These are phyloP conservation scores for Congeria kusceri DNA, from an alignment of 2,888 invertebrate species.

Conservation along the genomic window DNA sequence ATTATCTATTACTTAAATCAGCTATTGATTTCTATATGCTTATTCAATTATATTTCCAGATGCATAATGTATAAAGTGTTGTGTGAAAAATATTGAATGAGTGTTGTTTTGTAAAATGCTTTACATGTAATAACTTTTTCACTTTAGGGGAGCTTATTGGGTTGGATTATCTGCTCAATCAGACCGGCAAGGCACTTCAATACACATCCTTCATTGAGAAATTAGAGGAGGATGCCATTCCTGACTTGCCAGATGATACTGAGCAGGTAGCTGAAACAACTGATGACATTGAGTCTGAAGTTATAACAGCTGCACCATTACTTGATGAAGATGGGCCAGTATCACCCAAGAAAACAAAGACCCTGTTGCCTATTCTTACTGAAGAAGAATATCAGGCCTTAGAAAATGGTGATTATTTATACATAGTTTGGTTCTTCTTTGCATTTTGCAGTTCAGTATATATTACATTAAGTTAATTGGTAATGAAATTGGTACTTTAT, in stretches of 20 bases:
- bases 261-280: background rate
- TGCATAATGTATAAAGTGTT: too few relatives aligned
- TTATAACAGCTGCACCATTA: background rate
- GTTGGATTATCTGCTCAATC: conserved; percentile 19
- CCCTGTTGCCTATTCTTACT: background rate
- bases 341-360: background rate
- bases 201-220: background rate
- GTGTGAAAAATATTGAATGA: conserved; percentile 58
- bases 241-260: background rate
- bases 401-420: too few relatives aligned
- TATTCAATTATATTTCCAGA: too few relatives aligned
- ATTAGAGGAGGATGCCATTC: background rate
- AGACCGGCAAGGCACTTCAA: conserved; percentile 28
- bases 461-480: too few relatives aligned
- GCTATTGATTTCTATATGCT: too few relatives aligned
- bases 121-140: too few relatives aligned
- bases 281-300: background rate
- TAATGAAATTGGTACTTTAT: too few relatives aligned
- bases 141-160: conserved; percentile 24
- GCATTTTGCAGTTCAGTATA: too few relatives aligned
- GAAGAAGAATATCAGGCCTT: background rate
- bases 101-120: conserved; percentile 58
- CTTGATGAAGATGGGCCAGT: background rate
- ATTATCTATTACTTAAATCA: too few relatives aligned
- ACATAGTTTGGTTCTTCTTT: too few relatives aligned